Evolutionary conservation across 1,140 invertebrate species (phyloP), one percentile per base, ranked within the genome.

Genomic region (Drosophila biarmipes): DNA sequence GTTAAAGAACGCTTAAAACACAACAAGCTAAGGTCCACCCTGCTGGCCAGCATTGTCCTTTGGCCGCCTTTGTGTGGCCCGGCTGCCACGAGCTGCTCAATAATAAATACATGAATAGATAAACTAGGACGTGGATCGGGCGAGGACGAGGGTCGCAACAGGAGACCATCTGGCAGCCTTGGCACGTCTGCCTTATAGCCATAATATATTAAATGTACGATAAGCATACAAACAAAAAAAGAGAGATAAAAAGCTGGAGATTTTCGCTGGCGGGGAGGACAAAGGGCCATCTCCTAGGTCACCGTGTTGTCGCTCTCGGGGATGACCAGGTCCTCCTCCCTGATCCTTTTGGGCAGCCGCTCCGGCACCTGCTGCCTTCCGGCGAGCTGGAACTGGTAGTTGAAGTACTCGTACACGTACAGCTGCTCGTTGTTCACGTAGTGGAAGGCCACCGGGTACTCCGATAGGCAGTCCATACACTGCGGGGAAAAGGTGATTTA

Each of bases 391-490:
- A 99, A 93, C 89, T 98, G 97, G 92, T 99, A 99, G 76, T 98
- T 96, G 21, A 99, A 93, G 92, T 98, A 99, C 74, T 99, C 98
- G 19, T 98, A 92, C 4, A 98, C 96, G 92, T 99, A 99, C 96
- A 99, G 98, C 92, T 96, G 94, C 71, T 97, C 95, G 0, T 97
- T 97, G 8, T 94, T 93, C 2, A 99, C 96, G 86, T 99, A 99
- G 92, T 99, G 98, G 93, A 99, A 99, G 1, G 97, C 97, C n/a
- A 99, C 95, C 0, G 98, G 97, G 90, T 96, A 97, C 85, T 99
- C 98, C 24, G 97, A 98, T 91, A 98, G 99, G 89, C 98, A 99
- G 73, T 97, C 95, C 72, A 98, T 94, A 6, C 98, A 98, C 95
- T 98, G 92, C 92, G 75, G 67, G 12, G 40, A 29, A 10, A 31